Conservation (phyloP, 2,113 vertebrate species). For the Platichthys stellatus region DNA sequence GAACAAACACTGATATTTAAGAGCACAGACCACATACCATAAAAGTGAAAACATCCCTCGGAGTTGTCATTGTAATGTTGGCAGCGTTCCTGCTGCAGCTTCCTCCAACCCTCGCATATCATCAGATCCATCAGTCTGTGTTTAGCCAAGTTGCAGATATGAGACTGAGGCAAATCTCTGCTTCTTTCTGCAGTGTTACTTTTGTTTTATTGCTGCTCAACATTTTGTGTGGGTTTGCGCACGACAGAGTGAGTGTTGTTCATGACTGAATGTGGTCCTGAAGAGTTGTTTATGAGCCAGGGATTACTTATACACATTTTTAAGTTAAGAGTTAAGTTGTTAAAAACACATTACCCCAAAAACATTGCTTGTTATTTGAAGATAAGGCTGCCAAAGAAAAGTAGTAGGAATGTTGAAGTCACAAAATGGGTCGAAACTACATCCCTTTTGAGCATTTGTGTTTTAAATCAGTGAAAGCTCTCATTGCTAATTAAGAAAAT, state of each 20-base stretch:
- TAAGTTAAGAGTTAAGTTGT: not conserved
- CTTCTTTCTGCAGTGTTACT: constrained; percentile 43
- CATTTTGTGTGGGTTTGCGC: constrained; percentile 23
- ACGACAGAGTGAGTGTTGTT: constrained; percentile 13
- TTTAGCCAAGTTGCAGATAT: not conserved
- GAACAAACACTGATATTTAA: constrained; percentile 89
- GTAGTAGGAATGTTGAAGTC: constrained; percentile 27
- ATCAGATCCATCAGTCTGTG: constrained; percentile 14
- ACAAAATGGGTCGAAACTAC: constrained; percentile 45
- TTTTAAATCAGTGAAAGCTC: constrained; percentile 13
- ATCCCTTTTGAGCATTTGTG: not conserved
- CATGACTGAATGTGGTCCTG: constrained; percentile 28
- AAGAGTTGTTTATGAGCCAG: not conserved
- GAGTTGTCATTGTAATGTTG: constrained; percentile 4
- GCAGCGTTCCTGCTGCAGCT: constrained; percentile 8
- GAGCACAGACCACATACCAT: constrained; percentile 20
- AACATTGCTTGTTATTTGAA: constrained; percentile 33
- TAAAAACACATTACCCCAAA: constrained; percentile 22
- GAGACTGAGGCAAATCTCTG: constrained; percentile 5
- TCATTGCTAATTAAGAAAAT: constrained; percentile 20
- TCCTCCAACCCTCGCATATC: not conserved
- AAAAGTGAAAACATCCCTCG: constrained; percentile 33
- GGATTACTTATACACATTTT: constrained; percentile 10
- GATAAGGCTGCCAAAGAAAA: constrained; percentile 71
- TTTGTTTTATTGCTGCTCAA: constrained; percentile 45